Percentiles rank a stretch among this genome's conserved stretches.
Evolutionary conservation across 2,888 invertebrate species (phyloP).

Genomic region (Erynnis tages): DNA sequence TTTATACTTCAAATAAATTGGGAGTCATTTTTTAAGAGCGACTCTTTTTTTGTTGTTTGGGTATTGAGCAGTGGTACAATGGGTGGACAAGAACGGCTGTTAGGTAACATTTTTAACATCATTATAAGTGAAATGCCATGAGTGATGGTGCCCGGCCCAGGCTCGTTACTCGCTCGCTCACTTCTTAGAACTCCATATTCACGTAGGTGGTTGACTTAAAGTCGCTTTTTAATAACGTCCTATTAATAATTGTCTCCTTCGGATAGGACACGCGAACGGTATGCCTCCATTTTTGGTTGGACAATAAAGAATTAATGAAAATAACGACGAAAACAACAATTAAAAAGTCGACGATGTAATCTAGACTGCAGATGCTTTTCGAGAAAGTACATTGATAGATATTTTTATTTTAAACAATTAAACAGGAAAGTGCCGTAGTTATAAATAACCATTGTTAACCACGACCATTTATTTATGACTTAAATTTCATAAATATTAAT

Average conservation of each 20-base stretch:
- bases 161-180: slow-evolving; percentile 43
- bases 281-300: slow-evolving; percentile 22
- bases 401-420: slow-evolving; percentile 12
- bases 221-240: slow-evolving; percentile 18
- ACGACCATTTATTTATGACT: slow-evolving; percentile 1
- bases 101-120: slow-evolving; percentile 80
- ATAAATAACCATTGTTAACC: slow-evolving; percentile 1
- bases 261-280: slow-evolving; percentile 4
- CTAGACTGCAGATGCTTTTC: neutral
- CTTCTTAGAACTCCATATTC: slow-evolving; percentile 42
- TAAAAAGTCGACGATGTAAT: slow-evolving; percentile 8
- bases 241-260: slow-evolving; percentile 26
- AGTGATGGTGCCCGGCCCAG: slow-evolving; percentile 58
- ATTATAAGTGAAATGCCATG: slow-evolving; percentile 78
- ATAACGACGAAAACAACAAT: neutral
- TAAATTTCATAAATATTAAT: neutral
- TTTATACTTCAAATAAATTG: slow-evolving; percentile 78
- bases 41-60: slow-evolving; percentile 59
- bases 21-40: slow-evolving; percentile 72
- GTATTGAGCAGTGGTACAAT: slow-evolving; percentile 71
- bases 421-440: slow-evolving; percentile 13
- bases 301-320: neutral
- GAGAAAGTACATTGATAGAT: slow-evolving; percentile 13
- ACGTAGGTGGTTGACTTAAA: slow-evolving; percentile 37
- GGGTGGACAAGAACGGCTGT: slow-evolving; percentile 77